A percentile compares a stretch with the other conserved stretches of the same genome.
These are phyloP conservation scores for Ditula angustiorana DNA, from an alignment of 2,888 invertebrate genomes.

Conservation along the genomic window DNA sequence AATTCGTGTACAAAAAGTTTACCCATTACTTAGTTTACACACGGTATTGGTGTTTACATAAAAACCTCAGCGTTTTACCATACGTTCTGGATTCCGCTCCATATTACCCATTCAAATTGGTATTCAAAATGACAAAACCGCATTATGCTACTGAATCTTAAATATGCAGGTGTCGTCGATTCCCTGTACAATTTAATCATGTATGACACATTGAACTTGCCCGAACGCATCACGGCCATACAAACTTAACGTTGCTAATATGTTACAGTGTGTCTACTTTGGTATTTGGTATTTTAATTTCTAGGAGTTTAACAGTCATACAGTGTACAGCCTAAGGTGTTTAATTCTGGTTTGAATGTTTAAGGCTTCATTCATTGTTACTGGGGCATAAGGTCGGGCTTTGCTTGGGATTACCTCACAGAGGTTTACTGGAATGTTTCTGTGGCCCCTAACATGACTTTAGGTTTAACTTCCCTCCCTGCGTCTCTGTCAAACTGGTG, in stretches of 20 bases:
- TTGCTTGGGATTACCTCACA: no score
- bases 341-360: not conserved
- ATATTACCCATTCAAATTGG: slow-evolving; percentile 21
- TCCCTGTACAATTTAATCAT: slow-evolving; percentile 10
- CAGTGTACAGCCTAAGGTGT: not conserved
- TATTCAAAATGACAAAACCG: slow-evolving; percentile 25
- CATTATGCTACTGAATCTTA: slow-evolving; percentile 2
- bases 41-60: not conserved
- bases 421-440: no score
- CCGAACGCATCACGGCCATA: not conserved
- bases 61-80: slow-evolving; percentile 14
- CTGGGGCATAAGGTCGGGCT: not conserved
- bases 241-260: slow-evolving; percentile 2
- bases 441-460: no score
- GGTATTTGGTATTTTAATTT: not conserved
- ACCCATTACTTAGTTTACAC: not conserved
- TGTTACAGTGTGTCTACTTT: not conserved
- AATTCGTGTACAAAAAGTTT: not conserved
- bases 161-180: slow-evolving; percentile 10
- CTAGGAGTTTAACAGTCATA: not conserved
- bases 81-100: slow-evolving; percentile 14
- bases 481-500: no score
- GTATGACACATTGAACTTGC: slow-evolving; percentile 3
- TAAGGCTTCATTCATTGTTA: slow-evolving; percentile 7
- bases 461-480: no score